phyloP scores from a whole-genome alignment of 2,888 invertebrate species.

The Heteromyza rotundicornis region DNA sequence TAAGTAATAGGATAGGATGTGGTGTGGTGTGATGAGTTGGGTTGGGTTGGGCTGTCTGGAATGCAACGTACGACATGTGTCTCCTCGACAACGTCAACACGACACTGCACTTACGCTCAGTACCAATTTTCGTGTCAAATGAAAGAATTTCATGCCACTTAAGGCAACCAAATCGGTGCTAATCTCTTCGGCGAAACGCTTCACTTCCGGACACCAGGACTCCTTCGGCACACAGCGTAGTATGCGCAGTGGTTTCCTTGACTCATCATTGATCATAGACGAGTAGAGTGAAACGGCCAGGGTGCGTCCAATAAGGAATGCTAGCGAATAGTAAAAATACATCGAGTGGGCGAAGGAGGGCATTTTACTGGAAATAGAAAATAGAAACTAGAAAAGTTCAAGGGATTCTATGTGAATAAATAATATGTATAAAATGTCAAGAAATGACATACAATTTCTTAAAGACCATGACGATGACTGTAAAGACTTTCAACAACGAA shows the following conservation, averaged over 20 bases:
- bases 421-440: too few species aligned
- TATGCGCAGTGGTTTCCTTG: slow-evolving; percentile 60
- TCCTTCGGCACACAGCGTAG: slow-evolving; percentile 63
- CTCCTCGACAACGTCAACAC: background rate
- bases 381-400: too few species aligned
- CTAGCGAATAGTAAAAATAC: slow-evolving; percentile 68
- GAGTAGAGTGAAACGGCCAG: slow-evolving; percentile 67
- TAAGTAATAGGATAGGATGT: background rate
- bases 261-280: slow-evolving; percentile 67
- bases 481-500: too few species aligned
- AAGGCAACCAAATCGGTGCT: slow-evolving; percentile 57
- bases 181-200: slow-evolving; percentile 59
- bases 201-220: slow-evolving; percentile 64
- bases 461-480: background rate
- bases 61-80: slow-evolving; percentile 1
- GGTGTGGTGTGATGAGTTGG: background rate
- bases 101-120: slow-evolving; percentile 48
- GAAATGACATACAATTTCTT: too few species aligned
- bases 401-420: background rate
- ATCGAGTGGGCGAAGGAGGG: slow-evolving; percentile 60
- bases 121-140: slow-evolving; percentile 58
- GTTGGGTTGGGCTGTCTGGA: background rate
- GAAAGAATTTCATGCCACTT: slow-evolving; percentile 61
- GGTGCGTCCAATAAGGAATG: slow-evolving; percentile 66
- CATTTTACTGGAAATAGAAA: slow-evolving; percentile 46